Evolutionary conservation across 2,113 vertebrate species (phyloP).

Genomic region (Pheucticus melanocephalus): DNA sequence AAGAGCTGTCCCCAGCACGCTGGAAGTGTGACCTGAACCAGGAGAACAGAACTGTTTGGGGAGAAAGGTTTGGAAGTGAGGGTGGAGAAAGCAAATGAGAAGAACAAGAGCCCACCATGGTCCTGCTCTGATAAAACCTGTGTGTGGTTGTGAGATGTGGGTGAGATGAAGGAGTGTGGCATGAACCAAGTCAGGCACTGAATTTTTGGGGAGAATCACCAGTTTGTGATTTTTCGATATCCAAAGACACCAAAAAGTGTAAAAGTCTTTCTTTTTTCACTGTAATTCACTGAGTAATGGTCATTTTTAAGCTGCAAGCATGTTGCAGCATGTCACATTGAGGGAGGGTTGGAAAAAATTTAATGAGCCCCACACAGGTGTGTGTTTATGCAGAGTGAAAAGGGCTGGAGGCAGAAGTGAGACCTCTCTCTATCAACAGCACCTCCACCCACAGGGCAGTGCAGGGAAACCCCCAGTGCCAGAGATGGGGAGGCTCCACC

Average conservation of each 20-base stretch:
- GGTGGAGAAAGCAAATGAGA: background rate
- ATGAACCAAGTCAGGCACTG: background rate
- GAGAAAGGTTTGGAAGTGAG: background rate
- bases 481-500: background rate
- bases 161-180: background rate
- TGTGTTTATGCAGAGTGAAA: background rate
- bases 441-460: background rate
- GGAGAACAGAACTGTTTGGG: background rate
- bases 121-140: background rate
- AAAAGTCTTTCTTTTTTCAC: background rate
- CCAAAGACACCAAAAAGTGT: background rate
- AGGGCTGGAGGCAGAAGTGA: background rate
- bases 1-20: background rate
- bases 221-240: background rate
- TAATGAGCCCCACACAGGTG: accelerated
- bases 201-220: background rate
- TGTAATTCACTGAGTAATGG: too few relatives aligned
- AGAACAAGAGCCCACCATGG: background rate
- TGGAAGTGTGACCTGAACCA: background rate
- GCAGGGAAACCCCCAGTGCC: background rate
- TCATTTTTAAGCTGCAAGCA: background rate
- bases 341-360: too few relatives aligned
- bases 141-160: background rate
- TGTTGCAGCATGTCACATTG: background rate
- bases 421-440: background rate